Conservation (phyloP, 2,113 vertebrate species). For the zebrafish (Danio rerio) region DNA sequence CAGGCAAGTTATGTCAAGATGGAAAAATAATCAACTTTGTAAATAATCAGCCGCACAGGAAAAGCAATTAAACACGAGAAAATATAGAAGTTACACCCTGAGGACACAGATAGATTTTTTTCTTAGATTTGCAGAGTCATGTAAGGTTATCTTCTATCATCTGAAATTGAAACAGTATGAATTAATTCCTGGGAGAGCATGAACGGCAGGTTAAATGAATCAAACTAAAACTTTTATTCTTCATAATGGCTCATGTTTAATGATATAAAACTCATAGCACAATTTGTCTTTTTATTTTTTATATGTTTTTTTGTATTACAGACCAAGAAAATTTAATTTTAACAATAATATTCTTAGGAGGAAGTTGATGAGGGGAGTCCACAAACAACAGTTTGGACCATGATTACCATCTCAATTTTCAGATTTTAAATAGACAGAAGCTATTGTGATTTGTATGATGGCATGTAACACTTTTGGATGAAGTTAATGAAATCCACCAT, state of each 20-base stretch:
- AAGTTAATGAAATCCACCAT: no score
- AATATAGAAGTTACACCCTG: neutral
- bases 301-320: no score
- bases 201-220: neutral
- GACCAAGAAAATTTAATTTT: no score
- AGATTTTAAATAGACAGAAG: no score
- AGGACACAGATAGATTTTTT: neutral
- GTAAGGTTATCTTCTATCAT: conserved; percentile 1
- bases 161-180: neutral
- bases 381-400: no score
- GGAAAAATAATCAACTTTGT: conserved; percentile 28
- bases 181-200: neutral
- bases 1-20: conserved; percentile 36
- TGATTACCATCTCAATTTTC: no score
- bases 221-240: neutral
- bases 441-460: no score
- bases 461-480: no score
- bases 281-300: neutral
- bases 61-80: conserved; percentile 35
- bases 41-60: conserved; percentile 10
- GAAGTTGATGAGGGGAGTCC: no score
- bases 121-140: conserved; percentile 7
- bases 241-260: neutral
- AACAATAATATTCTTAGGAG: no score
- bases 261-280: neutral